phyloP scores from a whole-genome alignment of 2,113 vertebrate genomes.

The Synodontis membranacea region DNA sequence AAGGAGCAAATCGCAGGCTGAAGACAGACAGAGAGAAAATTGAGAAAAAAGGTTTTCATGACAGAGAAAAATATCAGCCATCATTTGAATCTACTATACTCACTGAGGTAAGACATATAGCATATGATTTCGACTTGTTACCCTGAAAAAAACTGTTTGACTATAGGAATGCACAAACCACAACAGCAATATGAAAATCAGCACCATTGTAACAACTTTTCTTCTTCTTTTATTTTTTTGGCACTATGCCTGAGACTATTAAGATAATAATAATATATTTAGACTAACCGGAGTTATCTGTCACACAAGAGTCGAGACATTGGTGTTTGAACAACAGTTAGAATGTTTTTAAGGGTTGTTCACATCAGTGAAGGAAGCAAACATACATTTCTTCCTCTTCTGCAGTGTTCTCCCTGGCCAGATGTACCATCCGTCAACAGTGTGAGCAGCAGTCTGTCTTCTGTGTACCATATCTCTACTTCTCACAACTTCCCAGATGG shows the following conservation, averaged over 20 bases:
- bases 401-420: conserved; percentile 89
- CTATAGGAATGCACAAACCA: neutral
- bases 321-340: neutral
- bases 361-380: neutral
- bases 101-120: conserved; percentile 78
- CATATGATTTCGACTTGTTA: neutral
- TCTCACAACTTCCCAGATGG: conserved; percentile 82
- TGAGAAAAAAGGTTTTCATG: conserved; percentile 83
- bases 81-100: conserved; percentile 89
- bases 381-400: neutral
- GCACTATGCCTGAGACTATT: neutral
- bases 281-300: neutral
- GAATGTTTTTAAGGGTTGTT: neutral
- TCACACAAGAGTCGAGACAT: neutral
- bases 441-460: conserved; percentile 77
- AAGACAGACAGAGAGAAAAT: conserved; percentile 95
- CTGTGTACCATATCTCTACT: conserved; percentile 83
- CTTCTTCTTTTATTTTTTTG: neutral
- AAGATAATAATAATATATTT: neutral
- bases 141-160: neutral
- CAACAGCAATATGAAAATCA: neutral
- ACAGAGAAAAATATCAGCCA: conserved; percentile 90
- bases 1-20: conserved; percentile 94
- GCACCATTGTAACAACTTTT: neutral
- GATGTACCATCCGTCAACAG: conserved; percentile 79